Evolutionary conservation across 2,113 vertebrate genomes (phyloP).

Genomic region (Gracilinanus agilis): DNA sequence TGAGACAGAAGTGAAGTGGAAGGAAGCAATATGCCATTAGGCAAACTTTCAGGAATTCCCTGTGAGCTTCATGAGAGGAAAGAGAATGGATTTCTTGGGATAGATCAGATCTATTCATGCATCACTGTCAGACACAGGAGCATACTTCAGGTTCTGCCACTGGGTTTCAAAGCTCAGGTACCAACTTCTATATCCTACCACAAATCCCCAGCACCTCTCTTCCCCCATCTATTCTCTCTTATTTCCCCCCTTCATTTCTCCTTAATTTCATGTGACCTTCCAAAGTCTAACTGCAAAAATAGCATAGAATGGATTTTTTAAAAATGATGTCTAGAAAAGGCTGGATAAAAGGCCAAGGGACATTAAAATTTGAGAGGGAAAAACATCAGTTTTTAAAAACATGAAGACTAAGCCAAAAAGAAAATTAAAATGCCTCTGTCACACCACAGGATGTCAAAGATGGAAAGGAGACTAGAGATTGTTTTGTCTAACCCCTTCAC

Average conservation of each 20-base stretch:
- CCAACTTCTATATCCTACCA: not conserved
- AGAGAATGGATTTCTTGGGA: not conserved
- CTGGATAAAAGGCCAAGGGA: not conserved
- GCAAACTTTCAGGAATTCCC: not conserved
- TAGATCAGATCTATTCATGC: not conserved
- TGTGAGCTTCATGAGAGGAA: not conserved
- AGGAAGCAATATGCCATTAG: not conserved
- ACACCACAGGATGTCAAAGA: not conserved
- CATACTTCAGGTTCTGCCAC: not conserved
- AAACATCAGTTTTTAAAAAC: not conserved
- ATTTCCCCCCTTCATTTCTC: not conserved
- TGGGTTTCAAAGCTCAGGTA: not conserved
- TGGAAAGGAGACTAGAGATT: not conserved
- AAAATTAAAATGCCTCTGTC: not conserved
- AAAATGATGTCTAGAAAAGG: not conserved
- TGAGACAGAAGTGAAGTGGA: not conserved
- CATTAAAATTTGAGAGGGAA: not conserved
- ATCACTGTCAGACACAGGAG: not conserved
- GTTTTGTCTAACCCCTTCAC: not conserved
- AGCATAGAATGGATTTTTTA: not conserved
- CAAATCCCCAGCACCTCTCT: not conserved
- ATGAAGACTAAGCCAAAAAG: not conserved
- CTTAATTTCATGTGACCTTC: not conserved
- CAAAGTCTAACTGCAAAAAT: not conserved
- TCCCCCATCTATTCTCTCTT: not conserved